phyloP scores from a whole-genome alignment of 2,113 vertebrate species.

The Syrmaticus mikado region DNA sequence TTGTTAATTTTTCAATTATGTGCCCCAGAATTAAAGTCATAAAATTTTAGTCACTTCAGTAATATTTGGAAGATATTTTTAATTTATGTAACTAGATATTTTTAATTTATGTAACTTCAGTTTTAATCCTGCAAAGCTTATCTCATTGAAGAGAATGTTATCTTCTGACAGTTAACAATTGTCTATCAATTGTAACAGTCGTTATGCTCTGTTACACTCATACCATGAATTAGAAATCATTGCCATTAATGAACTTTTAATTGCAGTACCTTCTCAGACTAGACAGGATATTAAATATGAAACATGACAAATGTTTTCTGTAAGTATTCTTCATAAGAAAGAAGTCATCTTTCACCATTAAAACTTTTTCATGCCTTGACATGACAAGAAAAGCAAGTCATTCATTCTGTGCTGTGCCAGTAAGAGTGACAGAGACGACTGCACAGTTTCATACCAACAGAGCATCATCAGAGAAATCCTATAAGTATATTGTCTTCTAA shows the following conservation, averaged over 20 bases:
- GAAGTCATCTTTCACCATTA: neutral
- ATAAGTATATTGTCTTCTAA: neutral
- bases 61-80: neutral
- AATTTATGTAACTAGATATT: neutral
- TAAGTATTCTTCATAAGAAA: conserved; percentile 11
- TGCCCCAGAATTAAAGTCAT: neutral
- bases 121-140: conserved; percentile 1
- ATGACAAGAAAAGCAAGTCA: neutral
- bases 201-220: neutral
- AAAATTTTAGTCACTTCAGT: neutral
- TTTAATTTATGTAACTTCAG: neutral
- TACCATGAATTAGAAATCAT: conserved; percentile 24
- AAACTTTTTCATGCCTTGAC: neutral
- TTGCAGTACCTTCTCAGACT: neutral
- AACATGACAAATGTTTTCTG: conserved; percentile 19
- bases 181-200: neutral
- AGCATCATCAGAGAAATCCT: neutral
- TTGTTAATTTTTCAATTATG: neutral
- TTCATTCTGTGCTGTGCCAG: neutral
- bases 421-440: neutral
- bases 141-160: neutral
- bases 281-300: conserved; percentile 30
- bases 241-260: conserved; percentile 43
- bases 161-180: neutral
- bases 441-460: neutral